These are phyloP conservation scores for Ondatra zibethicus DNA, from an alignment of 2,113 vertebrate species.

Conservation along the genomic window DNA sequence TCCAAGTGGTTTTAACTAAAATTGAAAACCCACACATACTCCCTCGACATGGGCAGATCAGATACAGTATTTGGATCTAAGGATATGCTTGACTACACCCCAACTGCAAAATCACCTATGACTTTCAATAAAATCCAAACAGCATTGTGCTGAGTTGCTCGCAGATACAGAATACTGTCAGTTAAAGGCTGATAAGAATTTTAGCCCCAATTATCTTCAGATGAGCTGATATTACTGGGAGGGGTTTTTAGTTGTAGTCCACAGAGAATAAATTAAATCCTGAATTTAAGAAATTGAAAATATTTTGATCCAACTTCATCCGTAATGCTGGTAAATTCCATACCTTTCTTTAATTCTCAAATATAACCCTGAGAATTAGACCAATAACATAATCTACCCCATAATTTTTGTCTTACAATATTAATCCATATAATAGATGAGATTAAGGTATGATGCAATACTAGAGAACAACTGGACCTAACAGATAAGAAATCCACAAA, in stretches of 20 bases:
- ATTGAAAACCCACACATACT: conserved; percentile 60
- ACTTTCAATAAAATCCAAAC: conserved; percentile 47
- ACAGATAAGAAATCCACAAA: neutral
- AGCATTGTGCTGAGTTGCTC: neutral
- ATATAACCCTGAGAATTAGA: conserved; percentile 29
- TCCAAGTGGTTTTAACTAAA: conserved; percentile 66
- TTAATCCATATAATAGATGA: neutral
- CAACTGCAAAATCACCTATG: neutral
- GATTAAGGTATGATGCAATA: neutral
- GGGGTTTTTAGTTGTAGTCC: neutral
- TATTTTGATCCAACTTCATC: neutral
- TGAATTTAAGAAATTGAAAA: conserved; percentile 22
- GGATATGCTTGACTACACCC: conserved; percentile 49
- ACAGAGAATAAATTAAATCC: neutral
- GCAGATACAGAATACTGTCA: neutral
- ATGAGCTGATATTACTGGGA: neutral
- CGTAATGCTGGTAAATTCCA: neutral
- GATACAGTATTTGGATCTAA: conserved; percentile 55
- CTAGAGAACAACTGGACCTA: neutral
- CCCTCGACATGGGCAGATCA: conserved; percentile 19
- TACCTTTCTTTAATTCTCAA: neutral
- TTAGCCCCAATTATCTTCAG: conserved; percentile 11
- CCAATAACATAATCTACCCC: neutral
- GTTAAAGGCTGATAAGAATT: conserved; percentile 6
- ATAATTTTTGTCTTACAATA: neutral